Conservation (phyloP, 1,140 invertebrate genomes). For the Ceratina japonica region DNA sequence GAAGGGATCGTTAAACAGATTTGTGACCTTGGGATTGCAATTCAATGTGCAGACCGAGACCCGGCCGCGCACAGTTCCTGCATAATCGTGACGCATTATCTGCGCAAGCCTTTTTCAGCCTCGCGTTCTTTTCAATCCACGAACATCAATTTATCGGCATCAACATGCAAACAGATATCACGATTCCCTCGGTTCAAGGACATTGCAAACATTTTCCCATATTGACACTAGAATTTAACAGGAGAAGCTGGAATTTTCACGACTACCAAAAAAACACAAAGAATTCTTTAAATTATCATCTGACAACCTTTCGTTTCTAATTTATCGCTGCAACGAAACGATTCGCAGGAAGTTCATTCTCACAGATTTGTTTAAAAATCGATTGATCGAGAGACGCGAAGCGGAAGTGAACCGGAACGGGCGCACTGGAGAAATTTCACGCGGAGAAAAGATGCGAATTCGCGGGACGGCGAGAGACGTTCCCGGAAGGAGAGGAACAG, state of each 20-base stretch:
- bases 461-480: slow-evolving; percentile 17
- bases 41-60: slow-evolving; percentile 2
- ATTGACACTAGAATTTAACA: no score
- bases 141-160: not conserved
- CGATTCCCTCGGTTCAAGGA: no score
- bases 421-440: no score
- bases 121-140: not conserved
- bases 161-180: no score
- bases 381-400: not conserved
- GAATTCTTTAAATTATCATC: not conserved
- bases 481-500: slow-evolving; percentile 46
- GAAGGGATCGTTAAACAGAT: slow-evolving; percentile 26
- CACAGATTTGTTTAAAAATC: no score
- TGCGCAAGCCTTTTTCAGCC: not conserved
- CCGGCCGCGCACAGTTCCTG: not conserved
- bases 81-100: slow-evolving; percentile 34
- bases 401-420: no score
- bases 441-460: not conserved
- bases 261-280: not conserved
- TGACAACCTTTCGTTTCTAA: not conserved
- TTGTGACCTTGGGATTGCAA: slow-evolving; percentile 31
- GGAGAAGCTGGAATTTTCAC: not conserved
- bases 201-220: no score
- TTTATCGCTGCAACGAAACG: slow-evolving; percentile 10
- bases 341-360: not conserved